A percentile compares a stretch with the other conserved stretches of the same genome.
Evolutionary conservation across 2,888 invertebrate genomes (phyloP).

Genomic region (Drosophila villosipedis): DNA sequence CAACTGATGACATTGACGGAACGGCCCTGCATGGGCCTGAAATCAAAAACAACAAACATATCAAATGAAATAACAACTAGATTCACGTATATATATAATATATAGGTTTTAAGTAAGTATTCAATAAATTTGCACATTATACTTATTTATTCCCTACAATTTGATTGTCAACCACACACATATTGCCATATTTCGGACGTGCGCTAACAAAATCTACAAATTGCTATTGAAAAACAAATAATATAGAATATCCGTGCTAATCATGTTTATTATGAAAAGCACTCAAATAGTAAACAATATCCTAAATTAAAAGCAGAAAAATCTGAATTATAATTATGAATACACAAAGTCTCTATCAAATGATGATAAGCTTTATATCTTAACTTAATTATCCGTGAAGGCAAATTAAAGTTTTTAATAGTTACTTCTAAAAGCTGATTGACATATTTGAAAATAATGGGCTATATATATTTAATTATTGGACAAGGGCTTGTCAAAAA

Average conservation of each 20-base stretch:
- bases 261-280: not conserved
- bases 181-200: not conserved
- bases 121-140: not conserved
- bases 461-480: not conserved
- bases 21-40: not conserved
- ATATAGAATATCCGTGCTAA: not conserved
- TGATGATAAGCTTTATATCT: not conserved
- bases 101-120: not conserved
- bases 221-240: not conserved
- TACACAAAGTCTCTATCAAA: too few relatives aligned
- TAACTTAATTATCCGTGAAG: not conserved
- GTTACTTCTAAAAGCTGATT: not conserved
- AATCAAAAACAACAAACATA: not conserved
- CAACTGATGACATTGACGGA: constrained; percentile 5
- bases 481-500: not conserved
- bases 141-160: not conserved
- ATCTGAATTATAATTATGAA: not conserved
- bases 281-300: not conserved
- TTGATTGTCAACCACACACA: not conserved
- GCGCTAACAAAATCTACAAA: constrained; percentile 1
- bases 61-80: not conserved
- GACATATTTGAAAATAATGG: not conserved
- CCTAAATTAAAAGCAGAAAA: not conserved
- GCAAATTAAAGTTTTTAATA: not conserved
- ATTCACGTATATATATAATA: not conserved